Percentiles rank a stretch among this genome's conserved stretches.
Evolutionary conservation across 2,797 vertebrate genomes (phyloP).

Genomic region (Myripristis jacobus): DNA sequence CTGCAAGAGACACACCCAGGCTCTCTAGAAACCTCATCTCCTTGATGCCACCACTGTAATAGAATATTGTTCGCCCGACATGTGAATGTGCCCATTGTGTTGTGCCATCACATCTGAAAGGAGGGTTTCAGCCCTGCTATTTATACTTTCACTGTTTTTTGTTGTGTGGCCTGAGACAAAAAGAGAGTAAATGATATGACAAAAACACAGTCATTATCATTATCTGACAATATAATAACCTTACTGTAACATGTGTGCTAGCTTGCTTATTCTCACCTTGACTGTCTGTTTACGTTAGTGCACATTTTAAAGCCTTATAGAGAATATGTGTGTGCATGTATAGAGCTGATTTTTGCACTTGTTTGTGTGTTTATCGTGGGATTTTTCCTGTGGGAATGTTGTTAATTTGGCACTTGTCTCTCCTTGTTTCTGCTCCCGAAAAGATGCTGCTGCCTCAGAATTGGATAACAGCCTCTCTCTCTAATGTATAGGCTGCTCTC

Average conservation of each 20-base stretch:
- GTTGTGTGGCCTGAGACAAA: conserved; percentile 5
- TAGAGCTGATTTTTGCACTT: neutral
- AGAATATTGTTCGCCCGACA: conserved; percentile 22
- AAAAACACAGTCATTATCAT: conserved; percentile 29
- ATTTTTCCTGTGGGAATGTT: neutral
- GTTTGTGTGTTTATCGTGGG: neutral
- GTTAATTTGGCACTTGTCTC: conserved; percentile 1
- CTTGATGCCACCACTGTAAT: conserved; percentile 43
- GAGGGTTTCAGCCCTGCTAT: too few species aligned
- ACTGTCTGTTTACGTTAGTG: conserved; percentile 5
- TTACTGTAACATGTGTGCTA: neutral
- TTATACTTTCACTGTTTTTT: conserved; percentile 17
- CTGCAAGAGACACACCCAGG: too few species aligned
- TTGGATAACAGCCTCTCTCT: conserved; percentile 9
- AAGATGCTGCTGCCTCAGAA: conserved; percentile 48
- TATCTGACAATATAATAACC: conserved; percentile 30
- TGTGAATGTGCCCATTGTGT: conserved; percentile 30
- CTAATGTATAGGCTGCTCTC: neutral
- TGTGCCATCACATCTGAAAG: conserved; percentile 31
- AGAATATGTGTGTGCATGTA: neutral
- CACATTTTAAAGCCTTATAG: neutral
- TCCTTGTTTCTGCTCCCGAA: conserved; percentile 28
- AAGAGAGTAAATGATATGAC: conserved; percentile 1
- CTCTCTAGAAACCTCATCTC: conserved; percentile 27
- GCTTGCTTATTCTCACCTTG: neutral